Percentiles rank a stretch among this genome's conserved stretches.
Evolutionary conservation across 2,888 invertebrate species (phyloP).

Genomic region (Sphaerophoria rueppellii): DNA sequence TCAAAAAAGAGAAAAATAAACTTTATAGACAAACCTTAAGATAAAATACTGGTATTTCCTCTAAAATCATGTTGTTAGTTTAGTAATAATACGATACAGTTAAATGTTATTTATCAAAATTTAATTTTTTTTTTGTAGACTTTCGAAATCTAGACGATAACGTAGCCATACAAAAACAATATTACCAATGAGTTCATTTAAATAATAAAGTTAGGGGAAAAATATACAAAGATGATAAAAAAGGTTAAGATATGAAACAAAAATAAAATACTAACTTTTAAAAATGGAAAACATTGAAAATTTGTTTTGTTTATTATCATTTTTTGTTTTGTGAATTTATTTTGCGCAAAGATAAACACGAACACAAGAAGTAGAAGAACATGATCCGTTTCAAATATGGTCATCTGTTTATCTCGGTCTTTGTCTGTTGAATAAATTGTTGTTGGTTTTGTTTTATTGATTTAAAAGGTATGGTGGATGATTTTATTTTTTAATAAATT

Average conservation of each 20-base stretch:
- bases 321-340: constrained; percentile 20
- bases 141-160: constrained; percentile 61
- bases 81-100: no score
- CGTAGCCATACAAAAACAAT: constrained; percentile 48
- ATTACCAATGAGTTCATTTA: constrained; percentile 30
- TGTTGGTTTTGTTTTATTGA: constrained; percentile 44
- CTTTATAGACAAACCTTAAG: no score
- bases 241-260: constrained; percentile 48
- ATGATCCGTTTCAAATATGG: constrained; percentile 68
- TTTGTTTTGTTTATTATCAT: constrained; percentile 56
- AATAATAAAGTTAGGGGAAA: constrained; percentile 13
- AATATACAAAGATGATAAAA: constrained; percentile 16
- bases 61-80: neutral
- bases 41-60: constrained; percentile 14
- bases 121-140: constrained; percentile 52
- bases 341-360: constrained; percentile 63
- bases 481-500: constrained; percentile 7
- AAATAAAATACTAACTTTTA: constrained; percentile 72
- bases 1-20: no score
- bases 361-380: constrained; percentile 71
- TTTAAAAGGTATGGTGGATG: constrained; percentile 23
- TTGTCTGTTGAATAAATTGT: constrained; percentile 79
- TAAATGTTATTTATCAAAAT: constrained; percentile 21
- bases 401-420: constrained; percentile 82
- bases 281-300: constrained; percentile 65